phyloP scores from a whole-genome alignment of 2,797 vertebrate species.

The Menidia menidia region DNA sequence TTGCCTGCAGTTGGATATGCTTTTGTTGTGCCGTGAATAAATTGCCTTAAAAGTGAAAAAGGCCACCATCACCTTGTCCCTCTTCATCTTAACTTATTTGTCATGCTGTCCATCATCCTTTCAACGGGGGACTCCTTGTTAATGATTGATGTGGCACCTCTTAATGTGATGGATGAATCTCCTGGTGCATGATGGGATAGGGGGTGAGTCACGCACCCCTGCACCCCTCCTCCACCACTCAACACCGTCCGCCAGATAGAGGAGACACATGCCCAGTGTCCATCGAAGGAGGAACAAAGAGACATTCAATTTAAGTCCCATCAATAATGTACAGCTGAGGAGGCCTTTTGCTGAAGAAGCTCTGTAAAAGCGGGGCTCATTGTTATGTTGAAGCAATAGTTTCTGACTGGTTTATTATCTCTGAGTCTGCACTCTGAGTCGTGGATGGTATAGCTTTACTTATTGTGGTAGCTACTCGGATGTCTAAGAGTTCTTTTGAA shows the following conservation, averaged over 20 bases:
- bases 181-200: constrained; percentile 67
- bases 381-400: constrained; percentile 37
- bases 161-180: constrained; percentile 81
- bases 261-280: constrained; percentile 69
- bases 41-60: constrained; percentile 57
- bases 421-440: constrained; percentile 47
- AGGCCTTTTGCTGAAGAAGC: constrained; percentile 50
- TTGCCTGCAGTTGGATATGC: constrained; percentile 44
- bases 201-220: constrained; percentile 58
- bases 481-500: constrained; percentile 49
- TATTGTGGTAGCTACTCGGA: constrained; percentile 37
- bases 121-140: constrained; percentile 76
- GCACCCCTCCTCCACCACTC: constrained; percentile 43
- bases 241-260: constrained; percentile 30
- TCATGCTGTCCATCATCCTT: constrained; percentile 78
- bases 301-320: constrained; percentile 76
- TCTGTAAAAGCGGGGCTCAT: constrained; percentile 33
- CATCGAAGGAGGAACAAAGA: constrained; percentile 75
- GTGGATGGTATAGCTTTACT: constrained; percentile 46
- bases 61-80: constrained; percentile 71
- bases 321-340: constrained; percentile 81
- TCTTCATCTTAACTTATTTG: constrained; percentile 80
- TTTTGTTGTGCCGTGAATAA: constrained; percentile 54
- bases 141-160: constrained; percentile 83
- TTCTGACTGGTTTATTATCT: constrained; percentile 60